Evolutionary conservation across 1,140 invertebrate genomes (phyloP), one percentile per base, ranked within the genome.

Genomic region (Spodoptera frugiperda): DNA sequence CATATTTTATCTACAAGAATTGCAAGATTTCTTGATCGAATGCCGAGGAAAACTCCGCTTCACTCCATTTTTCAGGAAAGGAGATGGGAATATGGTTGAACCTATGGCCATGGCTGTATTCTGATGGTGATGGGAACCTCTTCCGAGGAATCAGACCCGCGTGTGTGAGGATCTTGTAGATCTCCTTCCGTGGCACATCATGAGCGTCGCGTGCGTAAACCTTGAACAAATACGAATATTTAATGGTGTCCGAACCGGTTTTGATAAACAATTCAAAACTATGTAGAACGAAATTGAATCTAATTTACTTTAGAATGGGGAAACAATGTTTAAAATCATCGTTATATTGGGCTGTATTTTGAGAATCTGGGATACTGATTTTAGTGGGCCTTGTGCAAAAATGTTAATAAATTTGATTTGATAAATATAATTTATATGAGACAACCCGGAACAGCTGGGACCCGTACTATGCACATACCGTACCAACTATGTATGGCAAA

Each of bases 151-250:
- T 88, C 9, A 96, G 91, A 12, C 95, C 95, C 3, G 95, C 95
- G 83, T 96, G 95, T 0, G 95, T 95, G 46, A 96, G 86, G 21
- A 96, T 95, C 68, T 95, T 95, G 84, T 95, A 95, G 67, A 96
- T 96, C 84, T 95, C 94, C 67, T 89, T 90, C 14, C 95, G 91
- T 6, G 95, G 86, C 12, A 96, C 95, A 77, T 94, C 91, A 67
- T 95, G 95, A 8, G 95, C 94, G 80, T 95, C 95, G 30, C 95
- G 87, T 53, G 90, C 84, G 73, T 93, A 94, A 12, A 96, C 95
- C 95, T 95, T 83, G 4, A 79, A 53, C 25, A 80, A 74, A 59
- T 54, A 39, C 9, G 65, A 77, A 49, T 44, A 19, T 46, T 77
- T 4, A 55, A 17, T 53, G 55, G 14, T 48, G 39, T 30, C 49